Evolutionary conservation across 2,113 vertebrate species (phyloP), one percentile per base, ranked within the genome.

Genomic region (Cariama cristata): DNA sequence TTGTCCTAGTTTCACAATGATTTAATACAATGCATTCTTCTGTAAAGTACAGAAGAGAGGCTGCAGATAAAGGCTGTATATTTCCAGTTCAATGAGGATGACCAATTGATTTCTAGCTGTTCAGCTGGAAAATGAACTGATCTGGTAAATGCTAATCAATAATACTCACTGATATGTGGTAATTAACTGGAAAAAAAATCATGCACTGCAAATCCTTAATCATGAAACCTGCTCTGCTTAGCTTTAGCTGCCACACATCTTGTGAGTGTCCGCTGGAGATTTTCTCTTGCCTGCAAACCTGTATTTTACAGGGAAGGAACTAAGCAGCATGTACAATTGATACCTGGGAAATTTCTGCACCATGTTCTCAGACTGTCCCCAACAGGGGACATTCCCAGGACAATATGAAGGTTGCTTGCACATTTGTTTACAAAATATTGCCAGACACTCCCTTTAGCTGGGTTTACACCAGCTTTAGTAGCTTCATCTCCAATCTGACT

Each of bases 281-380:
- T 47, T 56, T 80, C 38, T 84, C 47, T 67, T 62, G 32, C n/a
- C 60, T 91, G 28, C 56, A 81, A 77, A 50, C 55, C 32, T 62
- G 30, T 50, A 45, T 75, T 60, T 58, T 47, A 50, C 15, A 35
- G n/a, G 71, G 59, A 67, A 81, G 20, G 73, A 74, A n/a, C 7
- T 13, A 85, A 60, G 42, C 27, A 62, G 9, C 26, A 63, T 60
- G 26, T 8, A 22, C 22, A 30, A 16, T 3, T 38, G 4, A 93
- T 95, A 99, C 99, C 99, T 99, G 99, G 99, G 81, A 99, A 99
- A 95, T 99, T 99, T 69, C 99, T 98, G 97, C 99, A 99, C 89
- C 99, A 98, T 4, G 97, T 99, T 96, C 99, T 98, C 88, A 99
- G 95, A 18, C 97, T 98, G 12, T 99, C 99, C 44, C 99, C 99